phyloP scores from a whole-genome alignment of 1,140 invertebrate species.

The Hyles euphorbiae region DNA sequence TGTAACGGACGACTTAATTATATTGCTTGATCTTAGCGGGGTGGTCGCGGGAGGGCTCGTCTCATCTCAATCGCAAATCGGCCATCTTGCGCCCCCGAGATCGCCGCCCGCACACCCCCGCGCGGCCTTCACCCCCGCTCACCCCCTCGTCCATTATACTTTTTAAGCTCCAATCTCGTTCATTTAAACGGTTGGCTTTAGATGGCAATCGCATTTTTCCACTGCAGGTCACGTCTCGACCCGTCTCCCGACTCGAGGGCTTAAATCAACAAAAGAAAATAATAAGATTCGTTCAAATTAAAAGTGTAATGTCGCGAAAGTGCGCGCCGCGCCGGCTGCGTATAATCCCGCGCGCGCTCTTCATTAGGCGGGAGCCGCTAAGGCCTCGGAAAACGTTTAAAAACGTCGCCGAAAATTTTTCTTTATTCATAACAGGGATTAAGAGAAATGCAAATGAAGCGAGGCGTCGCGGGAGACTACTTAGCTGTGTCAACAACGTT shows the following conservation, averaged over 20 bases:
- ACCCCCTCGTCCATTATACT: constrained; percentile 76
- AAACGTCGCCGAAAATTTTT: constrained; percentile 67
- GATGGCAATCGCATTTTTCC: constrained; percentile 80
- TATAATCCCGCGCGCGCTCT: constrained; percentile 61
- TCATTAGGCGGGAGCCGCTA: constrained; percentile 59
- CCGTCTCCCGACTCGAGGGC: constrained; percentile 72
- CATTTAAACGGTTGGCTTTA: constrained; percentile 80
- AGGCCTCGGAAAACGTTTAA: constrained; percentile 51
- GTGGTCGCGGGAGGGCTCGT: constrained; percentile 46
- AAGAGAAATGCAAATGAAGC: constrained; percentile 73
- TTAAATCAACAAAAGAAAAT: constrained; percentile 81
- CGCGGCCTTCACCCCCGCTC: constrained; percentile 36
- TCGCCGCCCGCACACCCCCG: constrained; percentile 35
- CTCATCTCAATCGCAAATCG: constrained; percentile 75
- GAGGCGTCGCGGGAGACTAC: constrained; percentile 56
- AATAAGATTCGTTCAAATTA: constrained; percentile 81
- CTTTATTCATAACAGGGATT: constrained; percentile 74
- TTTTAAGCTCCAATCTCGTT: constrained; percentile 80
- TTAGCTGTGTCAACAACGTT: constrained; percentile 71
- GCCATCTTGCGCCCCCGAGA: constrained; percentile 71
- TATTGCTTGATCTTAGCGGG: constrained; percentile 64
- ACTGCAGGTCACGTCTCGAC: constrained; percentile 78
- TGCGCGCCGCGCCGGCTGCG: constrained; percentile 38
- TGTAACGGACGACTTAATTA: constrained; percentile 62
- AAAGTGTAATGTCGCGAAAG: constrained; percentile 79